These are phyloP conservation scores for Eleginops maclovinus DNA, from an alignment of 2,113 vertebrate genomes.

Conservation along the genomic window DNA sequence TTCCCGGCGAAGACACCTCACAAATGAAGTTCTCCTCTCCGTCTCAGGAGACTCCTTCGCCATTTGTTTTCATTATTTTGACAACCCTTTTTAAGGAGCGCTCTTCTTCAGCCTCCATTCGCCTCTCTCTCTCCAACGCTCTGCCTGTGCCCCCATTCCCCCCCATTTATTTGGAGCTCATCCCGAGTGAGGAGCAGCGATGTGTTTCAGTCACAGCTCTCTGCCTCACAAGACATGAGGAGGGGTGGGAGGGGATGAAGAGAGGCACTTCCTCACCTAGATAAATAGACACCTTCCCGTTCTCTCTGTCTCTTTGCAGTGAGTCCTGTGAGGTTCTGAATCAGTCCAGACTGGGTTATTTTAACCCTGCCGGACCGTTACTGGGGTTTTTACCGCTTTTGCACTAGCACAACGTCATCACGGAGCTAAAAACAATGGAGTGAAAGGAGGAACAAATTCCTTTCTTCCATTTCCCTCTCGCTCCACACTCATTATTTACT, in stretches of 20 bases:
- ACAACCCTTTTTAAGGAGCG: constrained; percentile 82
- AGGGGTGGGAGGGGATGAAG: constrained; percentile 41
- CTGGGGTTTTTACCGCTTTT: constrained; percentile 32
- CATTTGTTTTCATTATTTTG: constrained; percentile 89
- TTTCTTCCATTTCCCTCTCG: constrained; percentile 26
- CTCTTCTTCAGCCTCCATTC: constrained; percentile 65
- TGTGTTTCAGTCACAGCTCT: constrained; percentile 83
- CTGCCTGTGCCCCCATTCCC: constrained; percentile 33
- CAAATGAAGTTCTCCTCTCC: constrained; percentile 85
- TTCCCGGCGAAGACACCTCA: constrained; percentile 68
- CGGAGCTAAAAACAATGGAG: constrained; percentile 3
- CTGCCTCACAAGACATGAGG: constrained; percentile 75
- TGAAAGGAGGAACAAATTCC: constrained; percentile 25
- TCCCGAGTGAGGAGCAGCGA: constrained; percentile 77
- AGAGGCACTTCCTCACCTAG: constrained; percentile 74
- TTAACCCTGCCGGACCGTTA: constrained; percentile 3
- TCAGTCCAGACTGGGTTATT: constrained; percentile 35
- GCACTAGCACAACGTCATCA: not conserved
- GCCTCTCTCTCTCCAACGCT: constrained; percentile 20
- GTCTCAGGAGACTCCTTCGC: constrained; percentile 79
- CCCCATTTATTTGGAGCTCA: constrained; percentile 77
- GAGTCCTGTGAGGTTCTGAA: constrained; percentile 45
- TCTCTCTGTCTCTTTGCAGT: constrained; percentile 40
- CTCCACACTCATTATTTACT: constrained; percentile 55
- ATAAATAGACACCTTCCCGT: constrained; percentile 73